Evolutionary conservation across 2,888 invertebrate genomes (phyloP), one percentile per base, ranked within the genome.

Genomic region (Troides aeacus): DNA sequence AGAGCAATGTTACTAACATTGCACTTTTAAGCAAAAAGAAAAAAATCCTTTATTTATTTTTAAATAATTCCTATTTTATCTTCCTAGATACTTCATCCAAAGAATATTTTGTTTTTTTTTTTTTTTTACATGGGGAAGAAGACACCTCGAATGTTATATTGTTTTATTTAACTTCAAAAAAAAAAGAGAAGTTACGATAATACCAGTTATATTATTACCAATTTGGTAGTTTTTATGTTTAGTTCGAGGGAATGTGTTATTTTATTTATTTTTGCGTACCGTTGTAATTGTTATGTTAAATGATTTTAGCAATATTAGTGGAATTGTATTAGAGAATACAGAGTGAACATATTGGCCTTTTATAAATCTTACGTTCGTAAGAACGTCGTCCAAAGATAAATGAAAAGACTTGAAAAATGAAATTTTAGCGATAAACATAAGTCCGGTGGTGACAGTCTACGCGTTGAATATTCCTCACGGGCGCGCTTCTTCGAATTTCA

Each of bases 361-460:
- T 73, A 75, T 81, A 82, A 84, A 85, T 82, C 81, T 72, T 83
- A 92, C 91, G 92, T 90, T 91, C 88, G 85, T 75, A 75, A 71
- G 92, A 90, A 90, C 91, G 77, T 76, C 86, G 91, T 91, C 92
- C 91, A 84, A 78, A 77, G 76, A 76, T 78, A 84, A 81, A 79
- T 57, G 84, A 90, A 91, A 92, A 91, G 92, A 91, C 91, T 91
- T 91, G 78, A 88, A 80, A 88, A 80, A 82, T 84, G 84, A 82
- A 88, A 90, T 87, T 39, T 83, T 83, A 85, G 84, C 79, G 81
- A 78, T 80, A 70, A 72, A 60, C 42, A 50, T 69, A 50, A 63
- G 58, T 46, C 39, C 30, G 57, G 57, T 50, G 58, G 30, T 68
- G 63, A 46, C 60, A 60, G 56, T 60, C 42, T 15, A n/a, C n/a